A percentile compares a stretch with the other conserved stretches of the same genome.
These are phyloP conservation scores for Centropristis striata DNA, from an alignment of 2,113 vertebrate genomes.

Conservation along the genomic window DNA sequence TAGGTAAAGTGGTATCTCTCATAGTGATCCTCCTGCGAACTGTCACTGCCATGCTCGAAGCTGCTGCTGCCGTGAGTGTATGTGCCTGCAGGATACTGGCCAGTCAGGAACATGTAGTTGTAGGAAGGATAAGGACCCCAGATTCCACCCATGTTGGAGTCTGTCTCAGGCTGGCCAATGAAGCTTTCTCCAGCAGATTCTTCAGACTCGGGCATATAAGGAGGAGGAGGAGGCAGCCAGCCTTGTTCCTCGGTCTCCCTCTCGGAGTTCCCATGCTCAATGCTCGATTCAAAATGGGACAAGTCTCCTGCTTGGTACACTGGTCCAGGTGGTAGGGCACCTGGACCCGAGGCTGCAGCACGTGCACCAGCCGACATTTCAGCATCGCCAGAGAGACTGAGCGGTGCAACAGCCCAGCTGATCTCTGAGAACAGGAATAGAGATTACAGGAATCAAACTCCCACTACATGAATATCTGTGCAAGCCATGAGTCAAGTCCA, in stretches of 20 bases:
- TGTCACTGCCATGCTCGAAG: slow-evolving; percentile 30
- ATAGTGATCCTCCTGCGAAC: neutral
- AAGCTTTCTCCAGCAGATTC: neutral
- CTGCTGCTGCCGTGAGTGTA: slow-evolving; percentile 22
- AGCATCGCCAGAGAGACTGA: neutral
- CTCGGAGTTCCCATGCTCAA: slow-evolving; percentile 24
- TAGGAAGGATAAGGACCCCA: neutral
- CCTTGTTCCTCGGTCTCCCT: neutral
- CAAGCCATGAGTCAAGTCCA: neutral
- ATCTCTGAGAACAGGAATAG: neutral
- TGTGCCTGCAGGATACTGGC: slow-evolving; percentile 55
- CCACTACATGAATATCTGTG: too few relatives aligned
- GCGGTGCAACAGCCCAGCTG: slow-evolving; percentile 10
- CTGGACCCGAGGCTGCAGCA: fast-evolving
- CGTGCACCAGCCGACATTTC: fast-evolving
- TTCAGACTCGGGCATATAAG: too few relatives aligned
- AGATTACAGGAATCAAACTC: too few relatives aligned
- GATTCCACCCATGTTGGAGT: fast-evolving
- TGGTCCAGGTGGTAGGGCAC: neutral
- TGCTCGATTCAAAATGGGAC: neutral
- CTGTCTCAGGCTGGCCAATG: too few relatives aligned
- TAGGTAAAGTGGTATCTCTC: too few relatives aligned
- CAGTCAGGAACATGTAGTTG: slow-evolving; percentile 45
- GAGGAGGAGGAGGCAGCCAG: neutral
- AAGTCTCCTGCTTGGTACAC: slow-evolving; percentile 44